Percentiles rank a stretch among this genome's conserved stretches.
Conservation (phyloP, 2,797 vertebrate genomes). For the Myotis myotis region DNA sequence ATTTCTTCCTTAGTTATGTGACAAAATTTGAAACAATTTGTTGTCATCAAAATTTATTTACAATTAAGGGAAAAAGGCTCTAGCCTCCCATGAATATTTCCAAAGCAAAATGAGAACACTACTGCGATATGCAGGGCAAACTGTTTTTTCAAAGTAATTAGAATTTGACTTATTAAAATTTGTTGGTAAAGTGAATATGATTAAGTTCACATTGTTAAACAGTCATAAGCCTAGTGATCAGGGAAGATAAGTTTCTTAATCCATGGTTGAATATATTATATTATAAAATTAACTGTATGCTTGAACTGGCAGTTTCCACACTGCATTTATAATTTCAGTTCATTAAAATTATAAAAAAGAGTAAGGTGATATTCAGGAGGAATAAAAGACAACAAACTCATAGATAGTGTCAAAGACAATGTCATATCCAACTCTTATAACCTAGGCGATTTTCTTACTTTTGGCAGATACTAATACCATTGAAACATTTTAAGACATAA, state of each 20-base stretch:
- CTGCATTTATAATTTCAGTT: not conserved
- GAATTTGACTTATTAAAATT: not conserved
- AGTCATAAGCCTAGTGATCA: not conserved
- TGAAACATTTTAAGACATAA: not conserved
- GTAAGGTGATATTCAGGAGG: not conserved
- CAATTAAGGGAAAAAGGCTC: not conserved
- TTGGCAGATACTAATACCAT: not conserved
- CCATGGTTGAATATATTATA: not conserved
- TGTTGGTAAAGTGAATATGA: not conserved
- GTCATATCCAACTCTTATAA: not conserved
- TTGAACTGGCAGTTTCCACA: not conserved
- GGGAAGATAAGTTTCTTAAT: not conserved
- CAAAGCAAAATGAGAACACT: not conserved
- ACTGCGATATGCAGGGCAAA: not conserved
- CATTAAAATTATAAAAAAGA: not conserved
- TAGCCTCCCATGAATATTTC: not conserved
- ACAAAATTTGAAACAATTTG: not conserved
- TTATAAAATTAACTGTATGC: constrained; percentile 19
- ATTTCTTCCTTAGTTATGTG: not conserved
- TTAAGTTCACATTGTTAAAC: not conserved
- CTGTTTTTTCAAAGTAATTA: not conserved
- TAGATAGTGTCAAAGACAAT: not conserved
- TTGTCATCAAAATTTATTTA: not conserved
- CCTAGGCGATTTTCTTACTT: not conserved
- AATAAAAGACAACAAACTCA: not conserved